These are phyloP conservation scores for Chalcis sispes DNA, from an alignment of 2,888 invertebrate species.

Conservation along the genomic window DNA sequence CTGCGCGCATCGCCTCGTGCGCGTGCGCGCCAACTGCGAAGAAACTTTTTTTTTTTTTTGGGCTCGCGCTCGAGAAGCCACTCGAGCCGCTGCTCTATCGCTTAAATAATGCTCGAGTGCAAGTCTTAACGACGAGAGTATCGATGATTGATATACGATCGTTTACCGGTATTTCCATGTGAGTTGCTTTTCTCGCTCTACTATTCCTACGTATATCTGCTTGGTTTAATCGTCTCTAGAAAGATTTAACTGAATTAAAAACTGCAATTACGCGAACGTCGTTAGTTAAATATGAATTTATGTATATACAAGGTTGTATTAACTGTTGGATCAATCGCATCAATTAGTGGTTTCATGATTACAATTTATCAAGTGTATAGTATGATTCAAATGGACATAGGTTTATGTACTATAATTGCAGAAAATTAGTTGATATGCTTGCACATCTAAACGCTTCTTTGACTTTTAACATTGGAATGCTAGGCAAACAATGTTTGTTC, in stretches of 20 bases:
- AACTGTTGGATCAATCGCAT: constrained; percentile 6
- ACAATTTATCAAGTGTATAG: constrained; percentile 16
- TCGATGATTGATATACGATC: not conserved
- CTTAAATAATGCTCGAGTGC: constrained; percentile 29
- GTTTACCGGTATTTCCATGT: not conserved
- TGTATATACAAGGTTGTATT: not conserved
- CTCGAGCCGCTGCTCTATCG: constrained; percentile 17
- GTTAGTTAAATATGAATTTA: not conserved
- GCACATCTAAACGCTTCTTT: no score
- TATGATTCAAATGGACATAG: not conserved
- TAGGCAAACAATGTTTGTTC: no score
- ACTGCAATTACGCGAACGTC: not conserved
- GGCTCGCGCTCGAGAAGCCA: not conserved
- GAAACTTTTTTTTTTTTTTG: constrained; percentile 9
- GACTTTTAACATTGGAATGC: no score
- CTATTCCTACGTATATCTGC: no score
- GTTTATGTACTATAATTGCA: not conserved
- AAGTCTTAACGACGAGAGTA: not conserved
- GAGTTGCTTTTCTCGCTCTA: no score
- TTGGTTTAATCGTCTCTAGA: not conserved
- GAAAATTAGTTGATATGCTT: no score
- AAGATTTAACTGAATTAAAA: not conserved
- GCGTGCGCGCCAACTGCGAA: not conserved
- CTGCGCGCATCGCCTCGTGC: not conserved
- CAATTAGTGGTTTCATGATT: constrained; percentile 27